Evolutionary conservation across 2,888 invertebrate species (phyloP).

Genomic region (Napeogenes inachia): DNA sequence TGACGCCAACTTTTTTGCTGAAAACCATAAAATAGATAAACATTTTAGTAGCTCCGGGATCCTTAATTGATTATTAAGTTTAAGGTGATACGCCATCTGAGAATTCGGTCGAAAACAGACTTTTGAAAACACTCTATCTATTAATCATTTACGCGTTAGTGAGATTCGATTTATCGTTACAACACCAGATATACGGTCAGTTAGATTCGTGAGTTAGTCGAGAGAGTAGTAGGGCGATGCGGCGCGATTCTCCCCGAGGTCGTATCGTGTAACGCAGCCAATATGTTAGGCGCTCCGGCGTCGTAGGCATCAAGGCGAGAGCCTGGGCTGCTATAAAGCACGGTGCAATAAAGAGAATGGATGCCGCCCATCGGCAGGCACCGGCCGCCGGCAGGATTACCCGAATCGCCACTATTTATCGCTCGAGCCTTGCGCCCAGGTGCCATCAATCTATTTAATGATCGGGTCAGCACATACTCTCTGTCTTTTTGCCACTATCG

Average conservation of each 20-base stretch:
- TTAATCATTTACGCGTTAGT: conserved; percentile 32
- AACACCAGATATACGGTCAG: conserved; percentile 24
- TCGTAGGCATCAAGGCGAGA: conserved; percentile 65
- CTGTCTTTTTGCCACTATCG: conserved; percentile 64
- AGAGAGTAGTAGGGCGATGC: conserved; percentile 19
- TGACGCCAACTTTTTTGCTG: conserved; percentile 70
- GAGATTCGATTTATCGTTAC: conserved; percentile 26
- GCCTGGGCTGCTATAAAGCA: conserved; percentile 71
- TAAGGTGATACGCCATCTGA: conserved; percentile 37
- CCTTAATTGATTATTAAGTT: conserved; percentile 67
- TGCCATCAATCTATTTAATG: conserved; percentile 78
- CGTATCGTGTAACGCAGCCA: conserved; percentile 43
- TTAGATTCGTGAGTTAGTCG: conserved; percentile 25
- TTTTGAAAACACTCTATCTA: conserved; percentile 15
- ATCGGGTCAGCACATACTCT: conserved; percentile 76
- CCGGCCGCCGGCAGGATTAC: conserved; percentile 72
- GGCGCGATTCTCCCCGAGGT: conserved; percentile 34
- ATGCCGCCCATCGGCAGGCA: conserved; percentile 73
- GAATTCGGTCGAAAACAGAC: conserved; percentile 23
- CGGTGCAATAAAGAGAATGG: conserved; percentile 77
- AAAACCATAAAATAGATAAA: conserved; percentile 75
- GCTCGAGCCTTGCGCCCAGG: conserved; percentile 75
- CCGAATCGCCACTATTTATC: conserved; percentile 78
- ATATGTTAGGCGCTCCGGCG: conserved; percentile 65
- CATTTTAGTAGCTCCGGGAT: conserved; percentile 54